Base-by-base conservation (phyloP, 2,797 vertebrate species). In the Phataginus tricuspis region DNA sequence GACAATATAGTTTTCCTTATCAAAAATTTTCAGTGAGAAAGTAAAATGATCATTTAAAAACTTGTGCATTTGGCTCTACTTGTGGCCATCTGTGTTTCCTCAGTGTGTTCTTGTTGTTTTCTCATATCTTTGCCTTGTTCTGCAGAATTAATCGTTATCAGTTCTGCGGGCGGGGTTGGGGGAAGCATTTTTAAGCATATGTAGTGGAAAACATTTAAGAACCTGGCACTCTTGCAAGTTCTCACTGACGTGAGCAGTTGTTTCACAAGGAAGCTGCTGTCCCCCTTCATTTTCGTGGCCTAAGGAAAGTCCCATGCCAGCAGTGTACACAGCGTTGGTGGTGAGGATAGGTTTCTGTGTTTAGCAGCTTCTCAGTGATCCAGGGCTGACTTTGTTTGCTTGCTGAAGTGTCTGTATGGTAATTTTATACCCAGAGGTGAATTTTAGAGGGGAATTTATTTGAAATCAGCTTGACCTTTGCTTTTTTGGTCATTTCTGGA, bases 101-200 rank as follows among this genome's bases (percentile, higher is more conserved):
- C 7, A 23, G 89, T 1, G 1, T 42, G 7, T 45, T 80, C 14
- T 78, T 92, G 11, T 77, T 94, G 29, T 86, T 95, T 92, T 93
- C 61, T 93, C 37, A 0, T 80, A 34, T 93, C 51, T 93, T 82
- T 3, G 63, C 39, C 55, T 94, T 90, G 25, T 15, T 78, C 95
- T 82, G 91, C 64, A 96, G 78, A 95, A 84, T 93, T 87, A 72
- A 91, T 87, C 6, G 45, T 92, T 90, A 93, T 37, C 68, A 95
- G 64, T 96, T 96, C 51, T 49, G 12, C 49, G 18, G 3, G 5
- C 8, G 16, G 27, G 37, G 37, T 23, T 12, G 21, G 12, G 25
- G 25, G 39, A 2, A 11, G 29, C 2, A 2, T 39, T 94, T 77
- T 80, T 77, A 68, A 92, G 77, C 69, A 18, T 63, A 74, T 88